These are phyloP conservation scores for Ernsta delagoae DNA, from an alignment of 2,888 invertebrate genomes.

Conservation along the genomic window DNA sequence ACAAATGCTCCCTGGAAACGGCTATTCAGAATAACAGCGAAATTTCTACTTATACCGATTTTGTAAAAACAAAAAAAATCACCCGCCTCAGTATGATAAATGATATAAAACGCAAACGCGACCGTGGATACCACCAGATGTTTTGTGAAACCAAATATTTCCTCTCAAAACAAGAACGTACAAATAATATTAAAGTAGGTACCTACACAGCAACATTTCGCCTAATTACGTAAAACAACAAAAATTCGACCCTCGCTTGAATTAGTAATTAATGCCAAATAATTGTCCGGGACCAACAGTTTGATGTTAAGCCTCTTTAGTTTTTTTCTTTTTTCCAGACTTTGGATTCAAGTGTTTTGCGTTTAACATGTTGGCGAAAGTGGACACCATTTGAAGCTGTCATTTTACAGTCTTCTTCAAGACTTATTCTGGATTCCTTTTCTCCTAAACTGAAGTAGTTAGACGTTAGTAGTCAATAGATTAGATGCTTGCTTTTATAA, in stretches of 20 bases:
- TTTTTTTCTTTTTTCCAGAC: too few relatives aligned
- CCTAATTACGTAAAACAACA: conserved; percentile 21
- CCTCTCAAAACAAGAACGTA: conserved; percentile 8
- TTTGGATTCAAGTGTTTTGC: too few relatives aligned
- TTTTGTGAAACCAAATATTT: conserved; percentile 14
- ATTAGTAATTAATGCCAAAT: conserved; percentile 26
- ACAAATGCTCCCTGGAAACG: too few relatives aligned
- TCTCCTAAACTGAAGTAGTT: too few relatives aligned
- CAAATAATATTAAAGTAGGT: neutral
- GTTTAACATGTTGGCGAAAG: too few relatives aligned
- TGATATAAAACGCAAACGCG: neutral
- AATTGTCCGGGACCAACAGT: conserved; percentile 1
- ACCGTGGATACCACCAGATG: neutral
- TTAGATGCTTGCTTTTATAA: too few relatives aligned
- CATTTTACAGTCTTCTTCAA: too few relatives aligned
- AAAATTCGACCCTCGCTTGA: conserved; percentile 19
- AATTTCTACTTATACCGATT: too few relatives aligned
- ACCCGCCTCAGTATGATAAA: neutral
- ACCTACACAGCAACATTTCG: neutral
- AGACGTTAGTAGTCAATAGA: too few relatives aligned
- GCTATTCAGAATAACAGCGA: too few relatives aligned
- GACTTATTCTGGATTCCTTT: too few relatives aligned
- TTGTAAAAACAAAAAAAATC: neutral
- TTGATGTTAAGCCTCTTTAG: neutral
- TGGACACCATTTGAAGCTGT: too few relatives aligned